phyloP scores from a whole-genome alignment of 2,113 vertebrate species.

The Oreochromis spilurus region DNA sequence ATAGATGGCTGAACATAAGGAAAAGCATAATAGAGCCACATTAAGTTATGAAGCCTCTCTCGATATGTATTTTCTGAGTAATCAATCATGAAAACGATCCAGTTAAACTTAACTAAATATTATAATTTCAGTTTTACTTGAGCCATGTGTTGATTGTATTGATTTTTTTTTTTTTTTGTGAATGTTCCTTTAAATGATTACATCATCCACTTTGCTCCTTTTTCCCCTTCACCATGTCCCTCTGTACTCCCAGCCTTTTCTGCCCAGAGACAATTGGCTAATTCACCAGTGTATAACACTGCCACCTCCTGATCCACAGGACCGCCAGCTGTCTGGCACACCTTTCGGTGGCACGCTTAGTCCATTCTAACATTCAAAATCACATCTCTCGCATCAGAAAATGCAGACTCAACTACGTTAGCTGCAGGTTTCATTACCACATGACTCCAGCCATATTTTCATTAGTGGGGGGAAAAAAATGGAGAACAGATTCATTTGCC shows the following conservation, averaged over 20 bases:
- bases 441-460: background rate
- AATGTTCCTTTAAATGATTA: conserved; percentile 66
- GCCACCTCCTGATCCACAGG: conserved; percentile 52
- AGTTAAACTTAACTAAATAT: background rate
- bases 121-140: background rate
- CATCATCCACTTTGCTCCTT: conserved; percentile 57
- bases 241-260: conserved; percentile 60
- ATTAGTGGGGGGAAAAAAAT: background rate
- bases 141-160: background rate
- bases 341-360: background rate
- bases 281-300: conserved; percentile 58
- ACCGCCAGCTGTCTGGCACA: background rate
- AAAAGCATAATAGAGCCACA: background rate
- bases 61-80: background rate
- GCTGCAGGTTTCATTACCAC: background rate
- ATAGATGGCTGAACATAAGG: background rate
- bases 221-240: conserved; percentile 36
- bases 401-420: background rate
- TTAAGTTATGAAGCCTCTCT: background rate
- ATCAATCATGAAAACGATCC: background rate
- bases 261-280: conserved; percentile 73
- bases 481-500: background rate
- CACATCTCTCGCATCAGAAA: background rate
- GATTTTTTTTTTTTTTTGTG: background rate
- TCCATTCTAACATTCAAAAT: background rate